phyloP scores from a whole-genome alignment of 2,797 vertebrate genomes.

The Melanogrammus aeglefinus region DNA sequence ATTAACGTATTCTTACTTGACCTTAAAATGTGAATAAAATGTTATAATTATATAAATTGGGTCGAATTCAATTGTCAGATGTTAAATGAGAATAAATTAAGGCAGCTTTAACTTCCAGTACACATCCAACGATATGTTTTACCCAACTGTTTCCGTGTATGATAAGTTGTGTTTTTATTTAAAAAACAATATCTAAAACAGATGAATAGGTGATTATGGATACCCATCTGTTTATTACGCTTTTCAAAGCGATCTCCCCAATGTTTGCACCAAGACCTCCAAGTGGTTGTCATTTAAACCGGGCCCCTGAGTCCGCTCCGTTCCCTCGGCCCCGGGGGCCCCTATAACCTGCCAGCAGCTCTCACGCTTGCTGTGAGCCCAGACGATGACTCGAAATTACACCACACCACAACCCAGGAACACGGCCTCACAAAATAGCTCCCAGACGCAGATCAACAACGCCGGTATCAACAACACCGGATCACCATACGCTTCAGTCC shows the following conservation, averaged over 20 bases:
- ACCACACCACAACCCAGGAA: neutral
- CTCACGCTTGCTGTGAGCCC: slow-evolving; percentile 18
- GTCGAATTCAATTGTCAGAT: neutral
- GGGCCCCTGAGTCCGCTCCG: neutral
- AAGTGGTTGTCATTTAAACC: neutral
- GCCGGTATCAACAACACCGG: slow-evolving; percentile 38
- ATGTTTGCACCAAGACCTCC: neutral
- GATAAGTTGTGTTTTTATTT: neutral
- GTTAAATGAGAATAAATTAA: too few species aligned
- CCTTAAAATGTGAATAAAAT: too few species aligned
- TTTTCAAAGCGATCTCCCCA: too few species aligned
- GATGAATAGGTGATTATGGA: too few species aligned
- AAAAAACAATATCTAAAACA: too few species aligned
- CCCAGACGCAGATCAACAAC: slow-evolving; percentile 12
- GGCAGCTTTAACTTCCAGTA: neutral
- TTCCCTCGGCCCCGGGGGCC: neutral
- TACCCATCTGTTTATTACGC: too few species aligned
- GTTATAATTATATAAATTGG: too few species aligned
- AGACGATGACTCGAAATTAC: neutral
- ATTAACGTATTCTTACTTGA: too few species aligned
- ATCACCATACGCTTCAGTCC: slow-evolving; percentile 55
- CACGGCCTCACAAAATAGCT: slow-evolving; percentile 8
- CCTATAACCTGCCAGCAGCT: neutral
- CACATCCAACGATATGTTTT: neutral
- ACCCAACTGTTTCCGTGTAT: neutral